phyloP scores from a whole-genome alignment of 2,797 vertebrate genomes.

The Typhlichthys subterraneus region DNA sequence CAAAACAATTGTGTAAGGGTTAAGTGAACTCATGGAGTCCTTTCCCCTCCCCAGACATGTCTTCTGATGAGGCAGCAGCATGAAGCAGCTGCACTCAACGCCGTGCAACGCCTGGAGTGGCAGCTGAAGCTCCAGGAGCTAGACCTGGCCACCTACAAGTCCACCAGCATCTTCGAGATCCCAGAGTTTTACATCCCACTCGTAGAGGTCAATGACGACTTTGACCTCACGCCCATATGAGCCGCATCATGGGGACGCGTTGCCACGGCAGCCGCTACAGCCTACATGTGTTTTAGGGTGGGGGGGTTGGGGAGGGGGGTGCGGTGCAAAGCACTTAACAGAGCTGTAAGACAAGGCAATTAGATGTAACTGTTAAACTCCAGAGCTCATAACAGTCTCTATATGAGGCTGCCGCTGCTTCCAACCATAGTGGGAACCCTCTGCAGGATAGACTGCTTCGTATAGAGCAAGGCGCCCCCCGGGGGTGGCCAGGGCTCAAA shows the following conservation, averaged over 20 bases:
- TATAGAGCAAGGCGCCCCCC: not conserved
- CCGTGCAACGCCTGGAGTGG: conserved; percentile 97
- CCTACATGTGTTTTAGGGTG: conserved; percentile 27
- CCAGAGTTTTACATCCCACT: conserved; percentile 98
- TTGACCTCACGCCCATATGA: conserved; percentile 98
- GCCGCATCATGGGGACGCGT: conserved; percentile 23
- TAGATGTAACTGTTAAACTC: conserved; percentile 47
- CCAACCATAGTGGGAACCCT: conserved; percentile 1
- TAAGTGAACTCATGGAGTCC: too few relatives aligned
- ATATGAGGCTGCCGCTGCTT: not conserved
- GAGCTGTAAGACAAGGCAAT: conserved; percentile 46
- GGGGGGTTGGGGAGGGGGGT: conserved; percentile 20
- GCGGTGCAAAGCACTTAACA: conserved; percentile 70
- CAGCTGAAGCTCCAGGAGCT: conserved; percentile 98
- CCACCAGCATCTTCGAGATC: conserved; percentile 98
- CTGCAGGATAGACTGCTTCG: conserved; percentile 10
- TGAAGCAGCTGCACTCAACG: conserved; percentile 96
- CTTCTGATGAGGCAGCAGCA: conserved; percentile 99
- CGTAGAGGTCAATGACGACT: conserved; percentile 98
- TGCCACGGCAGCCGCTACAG: conserved; percentile 18
- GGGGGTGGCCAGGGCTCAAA: conserved; percentile 40
- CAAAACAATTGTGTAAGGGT: too few relatives aligned
- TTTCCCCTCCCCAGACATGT: conserved; percentile 82
- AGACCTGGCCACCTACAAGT: conserved; percentile 96
- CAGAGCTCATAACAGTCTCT: conserved; percentile 49